Percentiles rank a stretch among this genome's conserved stretches.
Evolutionary conservation across 2,797 vertebrate species (phyloP).

Genomic region (Anguilla obscura): DNA sequence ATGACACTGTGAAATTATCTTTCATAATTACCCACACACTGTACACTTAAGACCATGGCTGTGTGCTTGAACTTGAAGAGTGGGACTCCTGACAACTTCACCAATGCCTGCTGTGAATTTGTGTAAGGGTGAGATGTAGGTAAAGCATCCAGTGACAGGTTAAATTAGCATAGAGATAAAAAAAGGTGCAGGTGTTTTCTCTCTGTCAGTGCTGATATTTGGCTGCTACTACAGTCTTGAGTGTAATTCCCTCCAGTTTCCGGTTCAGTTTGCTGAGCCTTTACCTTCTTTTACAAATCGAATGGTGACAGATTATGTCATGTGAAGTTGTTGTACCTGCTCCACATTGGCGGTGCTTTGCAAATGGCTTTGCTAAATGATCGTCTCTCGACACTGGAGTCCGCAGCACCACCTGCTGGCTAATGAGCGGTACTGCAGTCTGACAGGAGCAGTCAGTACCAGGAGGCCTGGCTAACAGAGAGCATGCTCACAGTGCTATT

Average conservation of each 20-base stretch:
- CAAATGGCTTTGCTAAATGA: not conserved
- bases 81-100: not conserved
- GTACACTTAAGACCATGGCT: not conserved
- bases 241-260: not conserved
- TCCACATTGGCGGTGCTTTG: not conserved
- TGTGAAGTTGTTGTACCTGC: not conserved
- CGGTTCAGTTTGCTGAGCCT: not conserved
- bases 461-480: not conserved
- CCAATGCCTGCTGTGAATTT: not conserved
- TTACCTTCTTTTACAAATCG: not conserved
- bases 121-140: not conserved
- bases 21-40: not conserved
- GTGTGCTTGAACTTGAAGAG: not conserved
- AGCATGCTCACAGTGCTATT: not conserved
- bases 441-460: not conserved
- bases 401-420: constrained; percentile 23
- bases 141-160: not conserved
- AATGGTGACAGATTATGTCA: not conserved
- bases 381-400: not conserved
- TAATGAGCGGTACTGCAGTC: constrained; percentile 10
- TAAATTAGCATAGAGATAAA: not conserved
- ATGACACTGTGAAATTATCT: not conserved
- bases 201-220: not conserved
- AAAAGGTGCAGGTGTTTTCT: not conserved
- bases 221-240: not conserved